A percentile compares a stretch with the other conserved stretches of the same genome.
phyloP scores from a whole-genome alignment of 2,888 invertebrate genomes.

The Perdita meconis region DNA sequence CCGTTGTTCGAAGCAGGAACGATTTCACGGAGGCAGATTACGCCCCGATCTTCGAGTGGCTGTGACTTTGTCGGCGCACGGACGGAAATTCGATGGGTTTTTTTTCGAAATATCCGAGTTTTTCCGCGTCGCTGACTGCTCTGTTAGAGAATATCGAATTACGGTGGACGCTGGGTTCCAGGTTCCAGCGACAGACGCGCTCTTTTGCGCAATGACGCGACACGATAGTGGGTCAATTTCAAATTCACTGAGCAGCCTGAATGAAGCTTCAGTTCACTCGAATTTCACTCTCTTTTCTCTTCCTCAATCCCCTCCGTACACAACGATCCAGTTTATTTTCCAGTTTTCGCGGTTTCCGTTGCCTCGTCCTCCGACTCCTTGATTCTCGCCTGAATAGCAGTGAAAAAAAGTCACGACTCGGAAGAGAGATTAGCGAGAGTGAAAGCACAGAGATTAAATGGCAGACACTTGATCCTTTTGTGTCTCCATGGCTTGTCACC shows the following conservation, averaged over 20 bases:
- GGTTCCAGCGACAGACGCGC: constrained; percentile 34
- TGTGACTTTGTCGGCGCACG: too few species aligned
- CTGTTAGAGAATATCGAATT: constrained; percentile 36
- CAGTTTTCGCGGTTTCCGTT: constrained; percentile 14
- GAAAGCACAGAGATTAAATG: not conserved
- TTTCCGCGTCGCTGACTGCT: constrained; percentile 19
- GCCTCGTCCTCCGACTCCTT: too few species aligned
- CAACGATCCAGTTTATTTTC: constrained; percentile 47
- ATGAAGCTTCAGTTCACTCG: constrained; percentile 52
- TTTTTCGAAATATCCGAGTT: constrained; percentile 35
- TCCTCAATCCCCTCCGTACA: not conserved
- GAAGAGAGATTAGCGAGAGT: constrained; percentile 8
- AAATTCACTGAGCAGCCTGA: constrained; percentile 63
- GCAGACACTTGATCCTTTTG: not conserved
- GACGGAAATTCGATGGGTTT: not conserved
- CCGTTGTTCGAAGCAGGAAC: not conserved
- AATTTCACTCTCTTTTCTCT: not conserved
- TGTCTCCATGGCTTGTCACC: not conserved
- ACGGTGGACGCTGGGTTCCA: constrained; percentile 24
- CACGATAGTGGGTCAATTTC: constrained; percentile 56
- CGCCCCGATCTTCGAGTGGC: too few species aligned
- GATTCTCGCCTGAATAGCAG: not conserved
- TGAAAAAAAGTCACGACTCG: constrained; percentile 26
- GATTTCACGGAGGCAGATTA: too few species aligned
- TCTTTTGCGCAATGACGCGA: constrained; percentile 43